Conservation (phyloP, 2,888 invertebrate genomes). For the Sarcophaga rosellei region DNA sequence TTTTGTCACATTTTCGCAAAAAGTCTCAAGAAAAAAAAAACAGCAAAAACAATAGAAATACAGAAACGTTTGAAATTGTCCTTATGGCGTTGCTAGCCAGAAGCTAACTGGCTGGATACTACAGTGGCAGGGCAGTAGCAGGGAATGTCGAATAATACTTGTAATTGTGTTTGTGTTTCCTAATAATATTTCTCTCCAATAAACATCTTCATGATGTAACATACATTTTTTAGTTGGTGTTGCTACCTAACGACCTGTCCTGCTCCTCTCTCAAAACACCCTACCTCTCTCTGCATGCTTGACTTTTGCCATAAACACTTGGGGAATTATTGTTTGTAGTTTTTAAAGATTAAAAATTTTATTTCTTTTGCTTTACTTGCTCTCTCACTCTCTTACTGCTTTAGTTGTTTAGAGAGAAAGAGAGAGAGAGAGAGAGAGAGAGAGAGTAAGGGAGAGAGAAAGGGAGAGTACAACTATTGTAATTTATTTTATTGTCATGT, state of each 20-base stretch:
- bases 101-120: background rate
- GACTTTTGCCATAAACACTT: background rate
- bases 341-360: constrained; percentile 60
- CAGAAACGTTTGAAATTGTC: constrained; percentile 11
- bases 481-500: background rate
- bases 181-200: constrained; percentile 40
- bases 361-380: background rate
- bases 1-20: constrained; percentile 55
- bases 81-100: background rate
- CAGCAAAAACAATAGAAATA: constrained; percentile 25
- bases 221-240: background rate
- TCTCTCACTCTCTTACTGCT: background rate
- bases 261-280: background rate
- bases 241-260: background rate
- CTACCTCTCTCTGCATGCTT: background rate
- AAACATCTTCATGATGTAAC: constrained; percentile 15
- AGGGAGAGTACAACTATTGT: constrained; percentile 9
- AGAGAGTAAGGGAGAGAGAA: background rate
- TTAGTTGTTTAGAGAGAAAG: background rate
- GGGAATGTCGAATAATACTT: background rate
- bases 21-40: background rate
- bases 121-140: background rate
- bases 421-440: too few relatives aligned
- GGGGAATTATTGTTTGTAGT: constrained; percentile 18
- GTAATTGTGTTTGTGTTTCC: constrained; percentile 27